phyloP scores from a whole-genome alignment of 64 coral and sea anemone genomes.

The Pocillopora damicornis region DNA sequence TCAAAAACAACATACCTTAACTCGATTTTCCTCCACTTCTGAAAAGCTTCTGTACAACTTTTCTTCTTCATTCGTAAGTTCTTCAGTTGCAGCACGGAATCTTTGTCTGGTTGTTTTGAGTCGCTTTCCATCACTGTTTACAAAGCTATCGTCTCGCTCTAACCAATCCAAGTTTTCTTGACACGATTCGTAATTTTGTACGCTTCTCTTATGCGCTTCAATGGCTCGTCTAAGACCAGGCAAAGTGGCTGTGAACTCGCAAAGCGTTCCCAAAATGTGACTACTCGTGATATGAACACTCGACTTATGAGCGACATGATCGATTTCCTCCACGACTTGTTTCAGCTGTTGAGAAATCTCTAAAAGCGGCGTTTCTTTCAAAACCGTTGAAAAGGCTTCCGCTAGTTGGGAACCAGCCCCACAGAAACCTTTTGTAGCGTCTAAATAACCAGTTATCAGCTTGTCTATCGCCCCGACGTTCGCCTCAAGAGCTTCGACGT shows the following conservation, averaged over 20 bases:
- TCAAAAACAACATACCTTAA: constrained; percentile 73
- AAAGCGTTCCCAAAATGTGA: constrained; percentile 81
- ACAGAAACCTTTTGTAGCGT: constrained; percentile 82
- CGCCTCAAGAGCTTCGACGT: constrained; percentile 82
- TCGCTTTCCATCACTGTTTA: constrained; percentile 60
- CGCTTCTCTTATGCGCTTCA: constrained; percentile 92
- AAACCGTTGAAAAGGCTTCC: constrained; percentile 83
- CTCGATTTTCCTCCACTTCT: constrained; percentile 91
- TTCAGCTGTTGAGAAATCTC: constrained; percentile 95
- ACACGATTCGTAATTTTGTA: constrained; percentile 86
- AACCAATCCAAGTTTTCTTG: constrained; percentile 85
- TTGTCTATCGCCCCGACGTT: constrained; percentile 85
- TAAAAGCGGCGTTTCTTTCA: constrained; percentile 89
- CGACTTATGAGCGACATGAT: constrained; percentile 87
- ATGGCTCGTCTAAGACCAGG: constrained; percentile 88
- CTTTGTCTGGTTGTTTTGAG: constrained; percentile 81
- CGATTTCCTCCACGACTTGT: constrained; percentile 94
- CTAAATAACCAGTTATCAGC: constrained; percentile 87
- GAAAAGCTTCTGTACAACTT: constrained; percentile 82
- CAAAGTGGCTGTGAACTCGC: constrained; percentile 95
- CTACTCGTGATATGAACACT: constrained; percentile 86
- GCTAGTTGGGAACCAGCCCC: constrained; percentile 93
- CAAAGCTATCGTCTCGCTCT: constrained; percentile 80
- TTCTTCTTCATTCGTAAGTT: constrained; percentile 83
- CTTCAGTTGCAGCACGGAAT: constrained; percentile 84